Percentiles rank a stretch among this genome's conserved stretches.
Conservation (phyloP, 2,113 vertebrate species). For the Cepphus grylle region DNA sequence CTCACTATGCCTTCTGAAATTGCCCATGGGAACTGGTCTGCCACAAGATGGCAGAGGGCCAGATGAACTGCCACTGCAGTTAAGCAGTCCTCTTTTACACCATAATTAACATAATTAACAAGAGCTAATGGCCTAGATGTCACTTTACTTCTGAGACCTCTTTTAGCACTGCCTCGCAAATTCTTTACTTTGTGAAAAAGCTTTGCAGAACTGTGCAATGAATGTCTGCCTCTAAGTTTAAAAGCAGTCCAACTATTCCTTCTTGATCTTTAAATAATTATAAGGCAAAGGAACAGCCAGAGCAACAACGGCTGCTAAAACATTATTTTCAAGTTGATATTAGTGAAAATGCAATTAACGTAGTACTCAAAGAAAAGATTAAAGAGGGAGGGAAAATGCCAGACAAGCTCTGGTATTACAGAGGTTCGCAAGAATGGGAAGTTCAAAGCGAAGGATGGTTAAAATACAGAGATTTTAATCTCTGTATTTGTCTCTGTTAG, state of each 20-base stretch:
- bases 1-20: background rate
- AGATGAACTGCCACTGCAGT: background rate
- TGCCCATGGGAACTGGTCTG: background rate
- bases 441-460: background rate
- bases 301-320: background rate
- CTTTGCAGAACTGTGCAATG: background rate
- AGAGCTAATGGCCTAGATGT: background rate
- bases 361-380: background rate
- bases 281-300: background rate
- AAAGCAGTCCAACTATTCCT: background rate
- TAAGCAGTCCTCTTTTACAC: background rate
- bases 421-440: background rate
- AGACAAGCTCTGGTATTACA: background rate
- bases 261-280: background rate
- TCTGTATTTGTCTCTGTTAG: background rate
- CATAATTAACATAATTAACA: background rate
- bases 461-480: background rate
- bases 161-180: background rate
- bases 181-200: background rate
- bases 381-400: background rate
- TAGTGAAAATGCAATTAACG: background rate
- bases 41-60: background rate
- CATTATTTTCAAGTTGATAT: background rate
- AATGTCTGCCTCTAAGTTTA: background rate
- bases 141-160: background rate